Base-by-base conservation (phyloP, 2,888 invertebrate species). In the Apodemia mormo region DNA sequence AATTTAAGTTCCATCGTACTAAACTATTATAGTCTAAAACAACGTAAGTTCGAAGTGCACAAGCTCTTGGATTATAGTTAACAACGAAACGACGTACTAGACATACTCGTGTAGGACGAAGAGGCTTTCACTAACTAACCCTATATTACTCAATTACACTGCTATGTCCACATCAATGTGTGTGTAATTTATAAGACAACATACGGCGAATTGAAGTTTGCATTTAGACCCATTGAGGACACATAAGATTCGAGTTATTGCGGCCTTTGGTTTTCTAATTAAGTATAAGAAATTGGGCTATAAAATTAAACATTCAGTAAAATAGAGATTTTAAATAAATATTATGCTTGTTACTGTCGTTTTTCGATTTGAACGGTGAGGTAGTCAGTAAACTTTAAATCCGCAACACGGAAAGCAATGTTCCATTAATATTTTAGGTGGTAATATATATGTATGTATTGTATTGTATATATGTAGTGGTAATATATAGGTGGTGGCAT, bases 111-210 rank as follows among this genome's bases (percentile, higher is more conserved):
- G 86, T 86, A 82, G 84, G 84, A 81, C 78, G 84, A 79, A 77
- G 77, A 80, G 79, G 85, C 86, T 87, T 86, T 85, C 86, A 81
- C 86, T 81, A 75, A 64, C 52, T 76, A 78, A 79, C 77, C 78
- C 78, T 75, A 78, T 75, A 80, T 83, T 82, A 82, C 78, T 79
- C 80, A 84, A 83, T 82, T 79, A 80, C 77, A 61, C 30, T 61
- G 14, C 30, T 52, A 43, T 68, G 68, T 69, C 56, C 65, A 30
- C 52, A 54, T 65, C 40, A 22, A 37, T 65, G 65, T 65, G 54
- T 65, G 69, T 54, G 65, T 68, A 54, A 65, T 69, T 69, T 69
- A 69, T 69, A 56, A 65, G 54, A 67, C 54, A 80, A 85, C 84
- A 84, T 86, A 78, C 84, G 78, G 80, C 33, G 12, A 61, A 14